Percentiles rank a stretch among this genome's conserved stretches.
These are phyloP conservation scores for Dinomys branickii DNA, from an alignment of 2,113 vertebrate species.

Conservation along the genomic window DNA sequence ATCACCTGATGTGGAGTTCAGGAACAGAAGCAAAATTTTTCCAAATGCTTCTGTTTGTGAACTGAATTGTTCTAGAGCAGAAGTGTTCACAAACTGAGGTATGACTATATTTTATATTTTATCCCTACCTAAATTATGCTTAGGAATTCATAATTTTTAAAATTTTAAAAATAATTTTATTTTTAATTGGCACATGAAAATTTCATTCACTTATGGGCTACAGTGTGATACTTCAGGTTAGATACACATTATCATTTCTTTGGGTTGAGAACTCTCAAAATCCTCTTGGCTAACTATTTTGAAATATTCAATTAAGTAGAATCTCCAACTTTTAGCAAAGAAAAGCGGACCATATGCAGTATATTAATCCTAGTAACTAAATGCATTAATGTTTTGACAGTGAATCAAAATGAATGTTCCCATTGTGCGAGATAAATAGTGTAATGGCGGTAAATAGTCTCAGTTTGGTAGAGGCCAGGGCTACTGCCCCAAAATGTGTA, in stretches of 20 bases:
- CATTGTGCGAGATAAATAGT: neutral
- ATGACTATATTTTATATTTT: neutral
- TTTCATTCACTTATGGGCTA: neutral
- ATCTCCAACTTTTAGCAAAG: neutral
- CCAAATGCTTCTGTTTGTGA: neutral
- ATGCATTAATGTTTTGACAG: neutral
- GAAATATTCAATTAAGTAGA: too few species aligned
- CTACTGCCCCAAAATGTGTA: neutral
- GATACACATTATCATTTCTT: neutral
- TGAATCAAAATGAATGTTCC: neutral
- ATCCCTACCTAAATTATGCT: neutral
- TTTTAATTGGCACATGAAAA: neutral
- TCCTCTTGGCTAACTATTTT: neutral
- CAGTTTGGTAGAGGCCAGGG: neutral
- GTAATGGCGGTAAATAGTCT: neutral
- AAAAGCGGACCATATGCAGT: neutral
- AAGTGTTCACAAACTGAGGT: neutral
- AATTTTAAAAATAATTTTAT: neutral
- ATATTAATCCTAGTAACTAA: neutral
- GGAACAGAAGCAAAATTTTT: too few species aligned
- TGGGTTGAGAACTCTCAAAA: neutral
- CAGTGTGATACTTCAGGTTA: neutral
- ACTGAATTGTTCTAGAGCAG: neutral
- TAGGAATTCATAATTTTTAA: neutral
- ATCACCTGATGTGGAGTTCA: too few species aligned